Evolutionary conservation across 2,797 vertebrate genomes (phyloP).

Genomic region (Cossypha heuglini): DNA sequence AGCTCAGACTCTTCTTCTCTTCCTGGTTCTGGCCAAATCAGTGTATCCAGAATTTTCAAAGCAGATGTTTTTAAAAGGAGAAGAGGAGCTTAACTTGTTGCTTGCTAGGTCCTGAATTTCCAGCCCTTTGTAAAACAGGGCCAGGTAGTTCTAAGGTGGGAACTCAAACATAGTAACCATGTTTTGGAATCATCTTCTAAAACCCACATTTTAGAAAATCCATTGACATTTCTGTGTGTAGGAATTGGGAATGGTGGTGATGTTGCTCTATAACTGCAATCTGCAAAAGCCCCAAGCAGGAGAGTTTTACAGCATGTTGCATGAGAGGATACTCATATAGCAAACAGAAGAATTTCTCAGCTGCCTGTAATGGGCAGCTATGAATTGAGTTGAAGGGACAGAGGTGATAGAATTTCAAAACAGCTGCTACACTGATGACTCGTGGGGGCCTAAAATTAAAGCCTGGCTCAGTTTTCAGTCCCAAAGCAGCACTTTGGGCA

Average conservation of each 20-base stretch:
- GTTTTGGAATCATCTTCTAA: neutral
- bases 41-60: neutral
- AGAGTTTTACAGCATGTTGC: neutral
- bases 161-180: neutral
- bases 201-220: neutral
- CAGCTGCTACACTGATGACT: slow-evolving; percentile 34
- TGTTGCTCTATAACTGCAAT: neutral
- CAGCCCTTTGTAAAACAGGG: neutral
- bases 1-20: neutral
- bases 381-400: neutral
- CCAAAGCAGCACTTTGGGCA: neutral
- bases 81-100: neutral
- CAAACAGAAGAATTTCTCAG: slow-evolving; percentile 2
- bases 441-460: slow-evolving; percentile 23
- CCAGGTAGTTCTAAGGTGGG: neutral
- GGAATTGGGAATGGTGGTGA: neutral
- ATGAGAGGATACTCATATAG: neutral
- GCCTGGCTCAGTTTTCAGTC: slow-evolving; percentile 23
- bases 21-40: neutral
- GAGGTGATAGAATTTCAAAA: slow-evolving; percentile 44
- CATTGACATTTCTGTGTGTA: accelerated
- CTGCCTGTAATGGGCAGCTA: neutral
- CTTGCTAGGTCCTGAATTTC: neutral
- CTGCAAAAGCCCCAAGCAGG: neutral
- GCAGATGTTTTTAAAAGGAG: neutral